Evolutionary conservation across 2,797 vertebrate species (phyloP), one percentile per base, ranked within the genome.

Genomic region (Pangasius larnaudii): DNA sequence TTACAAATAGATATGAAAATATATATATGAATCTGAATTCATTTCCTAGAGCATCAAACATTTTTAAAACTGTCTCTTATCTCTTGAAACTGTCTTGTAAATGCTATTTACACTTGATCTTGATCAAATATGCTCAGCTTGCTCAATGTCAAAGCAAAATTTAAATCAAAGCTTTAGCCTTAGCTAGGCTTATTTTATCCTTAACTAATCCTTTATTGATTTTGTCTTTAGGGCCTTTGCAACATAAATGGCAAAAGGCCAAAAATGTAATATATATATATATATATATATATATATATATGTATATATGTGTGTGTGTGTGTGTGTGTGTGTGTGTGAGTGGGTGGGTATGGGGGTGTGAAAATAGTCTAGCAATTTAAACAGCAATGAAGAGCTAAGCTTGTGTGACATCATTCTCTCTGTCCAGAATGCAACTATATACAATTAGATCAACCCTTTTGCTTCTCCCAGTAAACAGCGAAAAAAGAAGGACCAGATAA

Each of bases 71-170:
- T 0, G 51, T 71, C 36, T 19, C 72, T 86, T 58, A 85, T 82
- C 84, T 61, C 36, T 83, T 65, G 27, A 79, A 51, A 88, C 46
- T n/a, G 56, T 78, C 36, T 84, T 63, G 42, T 42, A 42, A 42
- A 42, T 61, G 46, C 51, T 58, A 67, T 87, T 88, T 88, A 74
- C 42, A 56, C 74, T 61, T 75, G 6, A 42, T 7, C 56, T 61
- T 81, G n/a, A 80, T 63, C 78, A 86, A 88, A 90, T 85, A 80
- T 81, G 56, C 83, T 63, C 11, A 51, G 72, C 22, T 63, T 82
- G 39, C 74, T 80, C 19, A 33, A 46, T 46, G 67, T 85, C 59
- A 83, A 61, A 72, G 53, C 39, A 58, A 81, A 53, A 71, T 72
- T 49, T 67, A 51, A 79, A 80, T 75, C 85, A 90, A 88, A 87